Percentiles rank a stretch among this genome's conserved stretches.
Conservation (phyloP, 2,113 vertebrate genomes). For the Glaucidium brasilianum region DNA sequence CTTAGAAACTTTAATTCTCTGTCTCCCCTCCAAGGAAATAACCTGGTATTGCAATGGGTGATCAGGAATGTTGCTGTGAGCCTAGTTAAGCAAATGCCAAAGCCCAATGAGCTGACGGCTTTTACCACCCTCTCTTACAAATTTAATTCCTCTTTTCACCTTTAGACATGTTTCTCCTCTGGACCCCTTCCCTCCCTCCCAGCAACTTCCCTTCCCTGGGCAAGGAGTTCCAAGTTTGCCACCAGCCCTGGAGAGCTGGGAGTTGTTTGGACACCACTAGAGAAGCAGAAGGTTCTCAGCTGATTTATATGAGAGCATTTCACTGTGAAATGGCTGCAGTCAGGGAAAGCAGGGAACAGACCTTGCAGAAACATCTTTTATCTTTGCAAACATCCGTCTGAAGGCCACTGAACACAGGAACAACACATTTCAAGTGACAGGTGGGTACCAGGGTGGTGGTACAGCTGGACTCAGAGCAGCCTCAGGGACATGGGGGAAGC, state of each 20-base stretch:
- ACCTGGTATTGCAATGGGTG: neutral
- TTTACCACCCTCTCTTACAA: neutral
- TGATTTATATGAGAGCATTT: neutral
- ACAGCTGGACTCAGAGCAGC: neutral
- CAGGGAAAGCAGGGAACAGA: neutral
- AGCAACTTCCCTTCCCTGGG: neutral
- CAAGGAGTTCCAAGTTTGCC: neutral
- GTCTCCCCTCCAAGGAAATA: constrained; percentile 25
- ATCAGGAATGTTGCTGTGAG: neutral
- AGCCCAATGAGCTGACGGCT: neutral
- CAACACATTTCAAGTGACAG: neutral
- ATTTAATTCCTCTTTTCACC: neutral
- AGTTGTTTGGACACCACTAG: neutral
- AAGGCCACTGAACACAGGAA: neutral
- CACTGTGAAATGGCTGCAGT: neutral
- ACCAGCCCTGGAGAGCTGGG: neutral
- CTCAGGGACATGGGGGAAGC: neutral
- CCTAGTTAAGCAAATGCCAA: neutral
- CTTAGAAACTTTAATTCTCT: neutral
- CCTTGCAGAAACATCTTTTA: neutral
- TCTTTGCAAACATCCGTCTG: neutral
- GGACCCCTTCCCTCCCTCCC: neutral
- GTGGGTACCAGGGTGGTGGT: rapidly evolving
- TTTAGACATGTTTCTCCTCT: neutral
- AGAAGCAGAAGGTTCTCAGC: neutral